Base-by-base conservation (phyloP, 2,888 invertebrate species). In the Dusona sp. region DNA sequence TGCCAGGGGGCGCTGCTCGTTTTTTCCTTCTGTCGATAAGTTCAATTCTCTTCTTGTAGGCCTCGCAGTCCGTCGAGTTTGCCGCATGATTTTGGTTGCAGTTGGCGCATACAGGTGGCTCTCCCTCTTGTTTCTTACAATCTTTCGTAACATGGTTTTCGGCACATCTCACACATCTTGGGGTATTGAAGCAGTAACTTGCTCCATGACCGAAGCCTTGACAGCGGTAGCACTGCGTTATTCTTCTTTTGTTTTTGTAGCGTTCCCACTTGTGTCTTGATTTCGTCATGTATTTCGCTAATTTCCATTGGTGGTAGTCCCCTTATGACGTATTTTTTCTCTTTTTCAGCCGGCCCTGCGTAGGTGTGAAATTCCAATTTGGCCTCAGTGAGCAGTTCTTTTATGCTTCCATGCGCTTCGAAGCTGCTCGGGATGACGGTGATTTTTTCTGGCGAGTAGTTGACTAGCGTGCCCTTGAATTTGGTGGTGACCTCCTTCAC, bases 201-300 rank as follows among this genome's bases (percentile, higher is more conserved):
- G 68, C 25, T 13, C 45, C 68, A 45, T 70, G 68, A 25, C 68
- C 68, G 13, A 70, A 70, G 11, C 25, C 22, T 45, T 70, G 68
- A 45, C 68, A 70, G 3, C 68, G 42, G 42, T 70, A 45, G 25
- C 68, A 70, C 45, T 70, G 68, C 16, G 68, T 70, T 0, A 22
- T 16, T 2, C 25, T 25, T 25, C 68, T 8, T 13, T 42, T 42
- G 22, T 70, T 70, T 70, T 70, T 70, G 16, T 70, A 70, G 22
- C 42, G n/a, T 45, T 70, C 68, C 68, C 68, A 70, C 9, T 25
- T 42, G 11, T 25, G 64, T 3, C 29, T 48, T 45, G 7, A 70
- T 70, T 8, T 70, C 70, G 3, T 48, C 45, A 11, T 29, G 11
- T 6, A 70, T 70, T 45, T 70, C 70, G 7, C 16, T 25, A 9